Percentiles rank a stretch among this genome's conserved stretches.
Conservation (phyloP, 1,140 invertebrate genomes). For the Campoletis sonorensis region DNA sequence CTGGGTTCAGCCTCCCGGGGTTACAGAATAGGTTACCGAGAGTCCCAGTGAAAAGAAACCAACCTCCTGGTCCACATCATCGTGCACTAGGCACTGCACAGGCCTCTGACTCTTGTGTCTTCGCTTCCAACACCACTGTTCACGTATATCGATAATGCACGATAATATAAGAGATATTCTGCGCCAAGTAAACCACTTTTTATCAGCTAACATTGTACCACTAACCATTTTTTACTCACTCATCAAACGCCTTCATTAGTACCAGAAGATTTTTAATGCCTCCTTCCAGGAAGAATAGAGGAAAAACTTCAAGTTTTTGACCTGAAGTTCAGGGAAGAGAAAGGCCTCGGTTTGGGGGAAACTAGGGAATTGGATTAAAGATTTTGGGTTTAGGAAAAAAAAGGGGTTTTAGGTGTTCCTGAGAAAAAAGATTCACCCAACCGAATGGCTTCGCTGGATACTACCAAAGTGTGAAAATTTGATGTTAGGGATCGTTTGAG, state of each 20-base stretch:
- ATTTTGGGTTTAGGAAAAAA: no score
- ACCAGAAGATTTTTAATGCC: neutral
- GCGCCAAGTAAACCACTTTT: neutral
- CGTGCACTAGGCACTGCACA: neutral
- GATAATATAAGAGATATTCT: neutral
- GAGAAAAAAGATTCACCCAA: no score
- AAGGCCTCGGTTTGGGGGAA: no score
- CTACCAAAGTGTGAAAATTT: no score
- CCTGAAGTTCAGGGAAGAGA: no score
- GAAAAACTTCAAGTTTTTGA: no score
- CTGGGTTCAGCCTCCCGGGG: slow-evolving; percentile 1
- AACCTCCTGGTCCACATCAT: neutral
- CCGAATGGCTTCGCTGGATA: no score
- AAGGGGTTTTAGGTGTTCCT: no score
- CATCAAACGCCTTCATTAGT: neutral
- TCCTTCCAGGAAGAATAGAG: no score
- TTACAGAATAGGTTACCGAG: slow-evolving; percentile 40
- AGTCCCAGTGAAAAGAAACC: slow-evolving; percentile 2
- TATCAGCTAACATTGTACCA: no score
- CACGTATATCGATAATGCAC: neutral
- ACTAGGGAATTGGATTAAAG: no score
- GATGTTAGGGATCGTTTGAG: no score
- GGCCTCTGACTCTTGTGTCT: neutral
- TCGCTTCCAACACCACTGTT: neutral
- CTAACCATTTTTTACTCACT: neutral